Percentiles rank a stretch among this genome's conserved stretches.
These are phyloP conservation scores for Ips nitidus DNA, from an alignment of 1,140 invertebrate species.

Conservation along the genomic window DNA sequence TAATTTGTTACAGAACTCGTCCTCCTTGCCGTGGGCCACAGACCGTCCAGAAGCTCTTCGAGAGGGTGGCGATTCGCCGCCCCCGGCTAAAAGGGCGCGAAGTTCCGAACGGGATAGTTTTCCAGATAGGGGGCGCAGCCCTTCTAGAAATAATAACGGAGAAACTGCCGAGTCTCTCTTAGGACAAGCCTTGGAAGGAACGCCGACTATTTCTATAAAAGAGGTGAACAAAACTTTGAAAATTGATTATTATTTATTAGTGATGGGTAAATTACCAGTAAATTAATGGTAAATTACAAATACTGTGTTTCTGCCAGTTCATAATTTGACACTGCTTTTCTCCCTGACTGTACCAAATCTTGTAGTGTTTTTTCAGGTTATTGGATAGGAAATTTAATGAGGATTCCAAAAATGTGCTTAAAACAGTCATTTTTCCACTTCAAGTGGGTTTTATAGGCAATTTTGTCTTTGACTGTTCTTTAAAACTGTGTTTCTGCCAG, in stretches of 20 bases:
- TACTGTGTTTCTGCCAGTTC: no score
- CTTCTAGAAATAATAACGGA: slow-evolving; percentile 53
- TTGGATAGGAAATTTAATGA: no score
- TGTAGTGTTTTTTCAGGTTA: no score
- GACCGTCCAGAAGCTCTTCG: slow-evolving; percentile 51
- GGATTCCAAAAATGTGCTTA: no score
- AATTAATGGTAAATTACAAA: no score
- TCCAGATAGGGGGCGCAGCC: slow-evolving; percentile 52
- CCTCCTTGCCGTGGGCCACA: slow-evolving; percentile 58
- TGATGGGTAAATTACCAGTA: no score
- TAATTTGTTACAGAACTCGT: slow-evolving; percentile 41
- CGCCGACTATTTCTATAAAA: slow-evolving; percentile 58
- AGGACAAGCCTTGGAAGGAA: slow-evolving; percentile 72
- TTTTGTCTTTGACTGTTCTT: no score
- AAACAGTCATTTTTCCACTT: no score
- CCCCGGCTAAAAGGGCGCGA: slow-evolving; percentile 59
- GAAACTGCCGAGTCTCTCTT: slow-evolving; percentile 68
- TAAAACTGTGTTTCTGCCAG: no score
- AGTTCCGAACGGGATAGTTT: slow-evolving; percentile 50
- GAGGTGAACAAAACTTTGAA: slow-evolving; percentile 40
- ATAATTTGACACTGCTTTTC: no score
- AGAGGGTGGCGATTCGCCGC: slow-evolving; percentile 55
- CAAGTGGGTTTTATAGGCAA: no score
- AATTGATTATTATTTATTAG: background rate
- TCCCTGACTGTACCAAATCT: no score